Conservation (phyloP, 2,113 vertebrate species). For the Eira barbara region DNA sequence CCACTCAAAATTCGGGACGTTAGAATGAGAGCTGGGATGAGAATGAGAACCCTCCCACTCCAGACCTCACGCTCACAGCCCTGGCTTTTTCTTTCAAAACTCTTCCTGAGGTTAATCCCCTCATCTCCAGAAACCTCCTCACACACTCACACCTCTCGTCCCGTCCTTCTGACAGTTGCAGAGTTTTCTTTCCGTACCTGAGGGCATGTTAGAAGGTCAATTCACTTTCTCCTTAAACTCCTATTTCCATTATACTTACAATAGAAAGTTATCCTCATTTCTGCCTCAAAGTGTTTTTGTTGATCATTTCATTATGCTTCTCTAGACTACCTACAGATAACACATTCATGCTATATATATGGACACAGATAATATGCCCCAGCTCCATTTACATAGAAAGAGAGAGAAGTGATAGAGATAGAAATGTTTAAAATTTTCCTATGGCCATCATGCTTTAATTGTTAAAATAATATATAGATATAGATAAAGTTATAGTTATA, state of each 20-base stretch:
- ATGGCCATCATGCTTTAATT: neutral
- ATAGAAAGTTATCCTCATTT: neutral
- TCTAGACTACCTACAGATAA: neutral
- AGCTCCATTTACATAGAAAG: neutral
- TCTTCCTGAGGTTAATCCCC: neutral
- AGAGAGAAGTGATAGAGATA: neutral
- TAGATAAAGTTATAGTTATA: neutral
- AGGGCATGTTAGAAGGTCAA: neutral
- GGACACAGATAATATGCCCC: neutral
- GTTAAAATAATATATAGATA: neutral
- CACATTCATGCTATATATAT: neutral
- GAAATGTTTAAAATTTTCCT: neutral
- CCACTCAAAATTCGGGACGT: neutral
- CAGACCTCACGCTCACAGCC: neutral
- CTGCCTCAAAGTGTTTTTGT: neutral
- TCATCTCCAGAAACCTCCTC: neutral
- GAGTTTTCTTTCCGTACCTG: neutral
- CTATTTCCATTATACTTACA: neutral
- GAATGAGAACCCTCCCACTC: neutral
- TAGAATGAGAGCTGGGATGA: neutral
- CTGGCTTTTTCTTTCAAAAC: neutral
- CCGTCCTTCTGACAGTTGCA: neutral
- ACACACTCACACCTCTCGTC: neutral
- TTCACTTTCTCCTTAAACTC: constrained; percentile 5
- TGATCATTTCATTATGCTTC: neutral